A percentile compares a stretch with the other conserved stretches of the same genome.
Evolutionary conservation across 2,888 invertebrate genomes (phyloP).

Genomic region (Bugulina stolonifera): DNA sequence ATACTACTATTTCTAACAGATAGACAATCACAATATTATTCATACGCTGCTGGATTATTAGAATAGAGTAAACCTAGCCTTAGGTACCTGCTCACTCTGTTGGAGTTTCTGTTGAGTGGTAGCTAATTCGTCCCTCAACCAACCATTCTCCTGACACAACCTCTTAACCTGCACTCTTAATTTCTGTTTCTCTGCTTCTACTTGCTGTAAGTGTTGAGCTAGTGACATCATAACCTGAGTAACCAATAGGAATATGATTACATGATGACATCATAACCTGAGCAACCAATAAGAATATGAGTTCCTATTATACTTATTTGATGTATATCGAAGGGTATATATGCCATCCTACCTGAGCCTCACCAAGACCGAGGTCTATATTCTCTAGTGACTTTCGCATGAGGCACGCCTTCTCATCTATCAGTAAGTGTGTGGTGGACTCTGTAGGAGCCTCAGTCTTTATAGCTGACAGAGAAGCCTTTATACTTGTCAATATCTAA

Average conservation of each 20-base stretch:
- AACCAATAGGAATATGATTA: neutral
- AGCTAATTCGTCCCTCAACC: constrained; percentile 95
- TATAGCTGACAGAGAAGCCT: neutral
- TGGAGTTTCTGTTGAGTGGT: constrained; percentile 90
- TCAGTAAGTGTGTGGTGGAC: constrained; percentile 21
- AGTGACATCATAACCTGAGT: constrained; percentile 88
- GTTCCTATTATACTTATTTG: no score
- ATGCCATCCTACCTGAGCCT: constrained; percentile 89
- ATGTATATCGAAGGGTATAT: no score
- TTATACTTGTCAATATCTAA: constrained; percentile 6
- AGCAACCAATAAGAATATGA: constrained; percentile 16
- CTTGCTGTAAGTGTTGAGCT: constrained; percentile 80
- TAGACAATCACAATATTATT: no score
- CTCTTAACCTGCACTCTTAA: constrained; percentile 93
- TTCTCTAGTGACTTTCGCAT: constrained; percentile 90
- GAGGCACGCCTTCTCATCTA: constrained; percentile 50
- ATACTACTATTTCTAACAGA: no score
- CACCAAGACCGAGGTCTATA: constrained; percentile 90
- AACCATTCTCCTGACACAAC: constrained; percentile 94
- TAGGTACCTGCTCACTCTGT: constrained; percentile 67
- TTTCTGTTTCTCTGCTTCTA: constrained; percentile 99
- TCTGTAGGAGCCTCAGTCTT: constrained; percentile 1
- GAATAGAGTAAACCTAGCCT: no score
- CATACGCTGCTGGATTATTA: no score
- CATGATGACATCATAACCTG: no score